Evolutionary conservation across 2,797 vertebrate species (phyloP).

Genomic region (Coregonus suidteri): DNA sequence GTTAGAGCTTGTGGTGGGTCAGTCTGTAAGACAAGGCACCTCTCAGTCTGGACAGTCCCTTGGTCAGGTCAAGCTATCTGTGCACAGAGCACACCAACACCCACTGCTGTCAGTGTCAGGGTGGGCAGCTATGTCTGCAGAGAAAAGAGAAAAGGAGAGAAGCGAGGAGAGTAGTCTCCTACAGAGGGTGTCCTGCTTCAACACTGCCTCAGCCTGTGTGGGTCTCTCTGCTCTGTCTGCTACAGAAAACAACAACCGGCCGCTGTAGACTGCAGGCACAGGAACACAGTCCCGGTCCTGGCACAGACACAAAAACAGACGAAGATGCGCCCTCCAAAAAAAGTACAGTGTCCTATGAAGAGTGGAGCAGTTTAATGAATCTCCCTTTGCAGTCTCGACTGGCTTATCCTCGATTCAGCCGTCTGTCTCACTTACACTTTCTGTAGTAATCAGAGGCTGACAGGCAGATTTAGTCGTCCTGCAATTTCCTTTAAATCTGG

Average conservation of each 20-base stretch:
- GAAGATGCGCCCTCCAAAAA: not conserved
- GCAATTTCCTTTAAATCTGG: slow-evolving; percentile 61
- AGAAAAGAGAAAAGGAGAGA: slow-evolving; percentile 41
- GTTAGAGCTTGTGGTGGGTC: slow-evolving; percentile 16
- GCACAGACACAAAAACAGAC: slow-evolving; percentile 5
- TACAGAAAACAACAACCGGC: slow-evolving; percentile 32
- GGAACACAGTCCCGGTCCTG: slow-evolving; percentile 25
- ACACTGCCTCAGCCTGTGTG: slow-evolving; percentile 21
- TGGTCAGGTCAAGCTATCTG: not conserved
- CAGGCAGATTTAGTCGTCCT: slow-evolving; percentile 46
- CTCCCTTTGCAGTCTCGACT: slow-evolving; percentile 9
- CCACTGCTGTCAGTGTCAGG: not conserved
- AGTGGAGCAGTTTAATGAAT: slow-evolving; percentile 2
- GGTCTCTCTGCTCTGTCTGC: not conserved
- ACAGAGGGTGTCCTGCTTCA: slow-evolving; percentile 43
- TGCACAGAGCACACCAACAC: not conserved
- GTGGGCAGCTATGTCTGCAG: slow-evolving; percentile 24
- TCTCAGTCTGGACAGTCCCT: slow-evolving; percentile 12
- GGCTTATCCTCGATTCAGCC: slow-evolving; percentile 44
- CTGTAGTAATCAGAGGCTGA: slow-evolving; percentile 45
- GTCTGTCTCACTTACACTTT: slow-evolving; percentile 34
- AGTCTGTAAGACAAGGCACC: slow-evolving; percentile 4
- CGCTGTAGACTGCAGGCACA: slow-evolving; percentile 22
- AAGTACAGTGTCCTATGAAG: slow-evolving; percentile 21
- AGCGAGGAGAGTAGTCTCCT: slow-evolving; percentile 47